Percentiles rank a stretch among this genome's conserved stretches.
These are phyloP conservation scores for Daphoenositta chrysoptera DNA, from an alignment of 2,113 vertebrate genomes.

Conservation along the genomic window DNA sequence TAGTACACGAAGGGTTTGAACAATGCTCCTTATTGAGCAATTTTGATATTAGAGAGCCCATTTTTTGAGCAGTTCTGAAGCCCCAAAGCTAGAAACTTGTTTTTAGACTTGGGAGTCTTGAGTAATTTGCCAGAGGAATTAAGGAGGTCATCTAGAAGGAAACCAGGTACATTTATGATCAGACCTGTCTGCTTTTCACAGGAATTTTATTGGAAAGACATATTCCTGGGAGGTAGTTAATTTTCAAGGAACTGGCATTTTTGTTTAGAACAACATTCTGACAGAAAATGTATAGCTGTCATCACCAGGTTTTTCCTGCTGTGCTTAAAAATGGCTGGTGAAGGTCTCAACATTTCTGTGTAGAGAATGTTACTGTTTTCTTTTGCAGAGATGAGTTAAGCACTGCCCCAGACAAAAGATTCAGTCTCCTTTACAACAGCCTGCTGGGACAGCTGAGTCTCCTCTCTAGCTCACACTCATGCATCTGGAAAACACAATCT, in stretches of 20 bases:
- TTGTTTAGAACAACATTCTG: background rate
- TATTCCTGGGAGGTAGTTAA: background rate
- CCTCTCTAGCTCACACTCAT: background rate
- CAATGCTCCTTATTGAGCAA: background rate
- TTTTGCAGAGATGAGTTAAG: background rate
- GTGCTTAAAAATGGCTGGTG: background rate
- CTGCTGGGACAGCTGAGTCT: background rate
- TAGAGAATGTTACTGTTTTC: background rate
- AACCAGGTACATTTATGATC: background rate
- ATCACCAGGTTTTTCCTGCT: background rate
- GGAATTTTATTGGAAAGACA: background rate
- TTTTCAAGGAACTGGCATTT: background rate
- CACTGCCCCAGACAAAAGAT: background rate
- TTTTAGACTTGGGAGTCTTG: background rate
- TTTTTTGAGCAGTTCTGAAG: background rate
- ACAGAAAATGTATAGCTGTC: background rate
- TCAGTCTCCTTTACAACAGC: background rate
- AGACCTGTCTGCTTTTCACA: background rate
- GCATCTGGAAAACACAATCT: background rate
- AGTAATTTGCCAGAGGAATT: background rate
- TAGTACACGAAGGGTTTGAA: background rate
- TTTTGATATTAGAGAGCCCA: background rate
- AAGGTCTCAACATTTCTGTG: background rate
- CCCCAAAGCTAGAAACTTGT: background rate
- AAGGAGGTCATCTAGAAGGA: background rate